Evolutionary conservation across 1,140 invertebrate species (phyloP).

Genomic region (Pseudomyrmex pallidus): DNA sequence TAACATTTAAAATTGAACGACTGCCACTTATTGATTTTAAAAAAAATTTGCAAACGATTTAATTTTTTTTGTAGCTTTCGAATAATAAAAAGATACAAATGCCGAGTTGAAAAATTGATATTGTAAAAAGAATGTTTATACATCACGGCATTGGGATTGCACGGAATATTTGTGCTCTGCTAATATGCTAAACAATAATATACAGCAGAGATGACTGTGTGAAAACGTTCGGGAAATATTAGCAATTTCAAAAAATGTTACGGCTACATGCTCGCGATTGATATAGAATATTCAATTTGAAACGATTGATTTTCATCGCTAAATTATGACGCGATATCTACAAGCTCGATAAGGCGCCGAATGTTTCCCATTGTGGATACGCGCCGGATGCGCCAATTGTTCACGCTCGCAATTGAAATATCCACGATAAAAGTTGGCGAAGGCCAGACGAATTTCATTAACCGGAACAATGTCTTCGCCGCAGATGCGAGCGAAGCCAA

Average conservation of each 20-base stretch:
- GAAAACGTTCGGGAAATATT: background rate
- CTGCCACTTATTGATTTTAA: no score
- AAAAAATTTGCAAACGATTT: no score
- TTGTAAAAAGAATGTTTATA: background rate
- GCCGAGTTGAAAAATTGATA: background rate
- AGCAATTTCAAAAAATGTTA: conserved; percentile 5
- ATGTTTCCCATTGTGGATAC: conserved; percentile 34
- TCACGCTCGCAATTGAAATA: conserved; percentile 27
- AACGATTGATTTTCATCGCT: conserved; percentile 20
- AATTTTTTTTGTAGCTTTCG: no score
- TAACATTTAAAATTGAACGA: no score
- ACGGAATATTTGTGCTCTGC: background rate
- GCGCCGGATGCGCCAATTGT: conserved; percentile 40
- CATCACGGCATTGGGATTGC: background rate
- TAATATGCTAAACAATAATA: background rate
- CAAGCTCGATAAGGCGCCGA: conserved; percentile 40
- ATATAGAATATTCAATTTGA: conserved; percentile 20
- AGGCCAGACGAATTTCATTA: conserved; percentile 52
- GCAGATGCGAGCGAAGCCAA: conserved; percentile 18
- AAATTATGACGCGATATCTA: conserved; percentile 49
- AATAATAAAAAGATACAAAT: background rate
- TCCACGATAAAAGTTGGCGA: conserved; percentile 31
- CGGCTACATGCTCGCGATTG: background rate
- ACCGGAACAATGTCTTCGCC: conserved; percentile 27
- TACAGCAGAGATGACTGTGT: background rate